Evolutionary conservation across 53 echinoderm and acorn worm genomes (phyloP), one percentile per base, ranked within the genome.

Genomic region (Actinopyga echinites): DNA sequence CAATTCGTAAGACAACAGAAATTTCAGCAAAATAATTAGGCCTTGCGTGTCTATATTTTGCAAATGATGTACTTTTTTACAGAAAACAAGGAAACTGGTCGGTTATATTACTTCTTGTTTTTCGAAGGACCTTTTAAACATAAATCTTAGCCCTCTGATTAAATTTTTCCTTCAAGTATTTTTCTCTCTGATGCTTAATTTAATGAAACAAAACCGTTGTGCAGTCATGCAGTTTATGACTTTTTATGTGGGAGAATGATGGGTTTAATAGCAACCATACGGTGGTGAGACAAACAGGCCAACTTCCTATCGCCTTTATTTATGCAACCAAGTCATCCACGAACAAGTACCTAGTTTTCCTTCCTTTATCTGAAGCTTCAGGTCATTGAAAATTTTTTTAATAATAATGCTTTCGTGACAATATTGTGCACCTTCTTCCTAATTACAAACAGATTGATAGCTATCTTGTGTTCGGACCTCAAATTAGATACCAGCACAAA

Each of bases 371-470:
- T 20, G 15, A 68, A 68, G 68, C 68, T 20, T 36, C 35, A 20
- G 68, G 68, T 68, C 68, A 68, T n/a, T 34, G 34, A 20, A 7
- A 68, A 49, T 15, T 17, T 37, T 62, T 68, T 30, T 68, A 32
- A 32, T 68, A 68, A 68, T 22, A 68, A 32, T 34, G 35, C 68
- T 34, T 68, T 68, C 68, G 68, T 68, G 68, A 68, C 68, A 68
- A 68, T 68, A 30, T 33, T 22, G 8, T 12, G n/a, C 34, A 38
- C 38, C 13, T 34, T 68, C 20, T 34, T 68, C 34, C 35, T 68
- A 68, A 68, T 68, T 68, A 34, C 68, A 36, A 36, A 68, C 68
- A 68, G 68, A 34, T 68, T 68, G 68, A 34, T 49, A 49, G 49
- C 44, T 44, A 17, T 49, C 49, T 49, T 49, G 49, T 2, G 49